Base-by-base conservation (phyloP, 2,113 vertebrate species). In the Sebastes schlegelii region DNA sequence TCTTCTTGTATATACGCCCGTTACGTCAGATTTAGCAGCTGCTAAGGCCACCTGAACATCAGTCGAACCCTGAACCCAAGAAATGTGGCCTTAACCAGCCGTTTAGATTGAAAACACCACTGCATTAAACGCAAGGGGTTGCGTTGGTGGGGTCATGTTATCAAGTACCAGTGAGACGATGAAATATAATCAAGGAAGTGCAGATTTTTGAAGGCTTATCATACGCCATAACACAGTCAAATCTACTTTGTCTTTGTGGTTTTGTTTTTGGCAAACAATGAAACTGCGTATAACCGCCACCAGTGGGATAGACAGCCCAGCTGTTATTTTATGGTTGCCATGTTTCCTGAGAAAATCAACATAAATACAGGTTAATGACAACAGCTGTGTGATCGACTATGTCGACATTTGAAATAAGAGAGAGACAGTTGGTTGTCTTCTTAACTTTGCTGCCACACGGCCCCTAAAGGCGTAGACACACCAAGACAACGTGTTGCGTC, bases 1-100 rank as follows among this genome's bases (percentile, higher is more conserved):
- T 82, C 55, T 55, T 82, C 76, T 46, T 73, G 43, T 54, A 60
- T 21, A 4, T 75, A 45, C 21, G 40, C 34, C 34, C 3, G 64
- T 74, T 64, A 68, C 42, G 75, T 84, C 51, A 81, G 84, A 87
- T 85, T 82, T 77, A 85, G 12, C 54, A 69, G 63, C 40, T 71
- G 74, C 64, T 77, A 46, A 77, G 82, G 68, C 60, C 62, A 67
- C 61, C 62, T 68, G 14, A 52, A 46, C 75, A 64, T 82, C 57
- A 70, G 74, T 23, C 5, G n/a, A 66, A 74, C 65, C 62, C 51
- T 49, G 61, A 67, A 49, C 13, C 57, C 1, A 12, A 1, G 16
- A 26, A 45, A 85, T 51, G 51, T 65, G 61, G 26, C 55, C 8
- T 68, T 62, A 40, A 40, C 17, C 5, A 13, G 69, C 17, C 5